Evolutionary conservation across 1,140 invertebrate species (phyloP).

Genomic region (Bombus superbus): DNA sequence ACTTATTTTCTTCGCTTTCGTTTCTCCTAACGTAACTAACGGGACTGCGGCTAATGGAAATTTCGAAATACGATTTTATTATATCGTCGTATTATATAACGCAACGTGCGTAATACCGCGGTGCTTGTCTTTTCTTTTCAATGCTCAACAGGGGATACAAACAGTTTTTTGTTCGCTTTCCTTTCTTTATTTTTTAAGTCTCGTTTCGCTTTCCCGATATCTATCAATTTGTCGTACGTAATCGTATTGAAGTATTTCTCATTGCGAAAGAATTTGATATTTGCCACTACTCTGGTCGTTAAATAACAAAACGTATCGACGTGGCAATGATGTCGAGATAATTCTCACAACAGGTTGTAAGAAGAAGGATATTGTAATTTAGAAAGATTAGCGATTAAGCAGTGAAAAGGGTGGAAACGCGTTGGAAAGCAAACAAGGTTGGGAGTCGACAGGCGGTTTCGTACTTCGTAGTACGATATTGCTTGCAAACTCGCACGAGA

Average conservation of each 20-base stretch:
- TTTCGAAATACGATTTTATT: neutral
- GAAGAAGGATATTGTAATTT: neutral
- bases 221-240: neutral
- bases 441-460: neutral
- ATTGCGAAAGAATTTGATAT: neutral
- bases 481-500: neutral
- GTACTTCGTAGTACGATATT: conserved; percentile 3
- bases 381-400: neutral
- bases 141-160: neutral
- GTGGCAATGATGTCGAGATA: too few species aligned
- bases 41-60: neutral
- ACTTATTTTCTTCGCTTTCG: neutral
- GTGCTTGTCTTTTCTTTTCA: neutral
- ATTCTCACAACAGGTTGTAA: too few species aligned
- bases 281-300: neutral
- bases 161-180: neutral
- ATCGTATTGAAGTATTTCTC: neutral
- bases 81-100: neutral
- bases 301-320: neutral
- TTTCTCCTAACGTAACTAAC: neutral
- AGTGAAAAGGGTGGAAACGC: neutral
- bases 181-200: neutral
- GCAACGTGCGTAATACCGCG: neutral
- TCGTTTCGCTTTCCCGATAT: neutral
- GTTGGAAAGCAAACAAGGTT: neutral